Percentiles rank a stretch among this genome's conserved stretches.
Evolutionary conservation across 1,140 invertebrate genomes (phyloP).

Genomic region (Brachionus plicatilis): DNA sequence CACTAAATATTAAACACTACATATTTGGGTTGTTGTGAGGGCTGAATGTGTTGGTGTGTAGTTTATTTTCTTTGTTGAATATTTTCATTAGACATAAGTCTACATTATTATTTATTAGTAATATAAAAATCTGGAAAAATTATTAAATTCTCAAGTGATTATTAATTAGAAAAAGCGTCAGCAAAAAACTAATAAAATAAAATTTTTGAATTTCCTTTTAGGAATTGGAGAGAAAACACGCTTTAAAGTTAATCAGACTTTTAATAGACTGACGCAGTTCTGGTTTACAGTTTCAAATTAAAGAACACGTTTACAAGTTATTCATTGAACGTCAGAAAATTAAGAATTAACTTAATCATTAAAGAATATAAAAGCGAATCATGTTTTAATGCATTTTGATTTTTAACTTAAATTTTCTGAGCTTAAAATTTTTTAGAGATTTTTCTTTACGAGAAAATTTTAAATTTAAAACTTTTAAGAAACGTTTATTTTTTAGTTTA

Average conservation of each 20-base stretch:
- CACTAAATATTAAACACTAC: neutral
- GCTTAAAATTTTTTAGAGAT: neutral
- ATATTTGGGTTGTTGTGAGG: neutral
- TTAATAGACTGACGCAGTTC: neutral
- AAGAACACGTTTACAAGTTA: neutral
- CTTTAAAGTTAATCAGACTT: neutral
- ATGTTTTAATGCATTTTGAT: neutral
- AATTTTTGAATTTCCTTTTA: neutral
- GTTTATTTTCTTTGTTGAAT: neutral
- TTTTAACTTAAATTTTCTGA: neutral
- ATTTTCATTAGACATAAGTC: neutral
- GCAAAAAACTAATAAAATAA: neutral
- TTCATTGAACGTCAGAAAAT: neutral
- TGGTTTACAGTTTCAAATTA: neutral
- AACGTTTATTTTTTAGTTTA: no score
- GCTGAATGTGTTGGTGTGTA: neutral
- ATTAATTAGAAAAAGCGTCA: neutral
- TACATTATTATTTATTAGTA: neutral
- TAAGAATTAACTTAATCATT: neutral
- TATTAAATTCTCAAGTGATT: neutral
- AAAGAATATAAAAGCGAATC: neutral
- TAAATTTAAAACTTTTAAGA: no score
- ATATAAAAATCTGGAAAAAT: neutral
- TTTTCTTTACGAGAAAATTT: neutral
- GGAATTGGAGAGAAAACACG: neutral